Base-by-base conservation (phyloP, 2,113 vertebrate genomes). In the Sisor rabdophorus region DNA sequence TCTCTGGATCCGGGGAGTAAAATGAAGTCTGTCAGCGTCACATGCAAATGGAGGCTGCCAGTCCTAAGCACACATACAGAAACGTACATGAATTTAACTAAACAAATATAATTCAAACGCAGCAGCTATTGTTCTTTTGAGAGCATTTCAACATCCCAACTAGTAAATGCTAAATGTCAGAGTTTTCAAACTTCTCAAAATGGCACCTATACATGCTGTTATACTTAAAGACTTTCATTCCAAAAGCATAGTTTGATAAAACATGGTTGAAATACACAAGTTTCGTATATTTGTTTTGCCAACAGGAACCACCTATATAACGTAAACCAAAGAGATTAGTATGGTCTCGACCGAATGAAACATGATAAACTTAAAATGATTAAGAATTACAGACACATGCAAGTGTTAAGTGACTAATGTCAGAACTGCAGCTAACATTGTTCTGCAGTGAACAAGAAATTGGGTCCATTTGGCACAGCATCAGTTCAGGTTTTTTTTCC, bases 11-110 rank as follows among this genome's bases (percentile, higher is more conserved):
- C 97, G 91, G 0, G 97, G 97, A 8, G 97, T 98, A 84, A 99
- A 99, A 87, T 97, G 97, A 83, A 99, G 95, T 84, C 93, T 95
- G 89, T 99, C 97, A 0, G 98, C 95, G 81, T 99, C 97, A 55
- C 96, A 98, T 0, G 97, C 97, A 71, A 99, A 99, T 0, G 97
- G 97, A 64, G 97, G 97, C 84, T 98, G 97, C 97, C 97, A 99
- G 26, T 95, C 95, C 97, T 99, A 80, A 81, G 87, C 30, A 82
- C 52, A 56, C 77, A 87, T 87, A 20, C 11, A 26, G 48, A 79
- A 65, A 52, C 50, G 17, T 1, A 15, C 7, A 32, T 67, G 11
- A 52, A 76, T 76, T 71, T 30, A 64, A 72, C 52, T 54, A 78
- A 71, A 78, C 58, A 53, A 71, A 63, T 22, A 52, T 13, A 36